Percentiles rank a stretch among this genome's conserved stretches.
Conservation (phyloP, 2,113 vertebrate species). For the Lucifuga dentata region DNA sequence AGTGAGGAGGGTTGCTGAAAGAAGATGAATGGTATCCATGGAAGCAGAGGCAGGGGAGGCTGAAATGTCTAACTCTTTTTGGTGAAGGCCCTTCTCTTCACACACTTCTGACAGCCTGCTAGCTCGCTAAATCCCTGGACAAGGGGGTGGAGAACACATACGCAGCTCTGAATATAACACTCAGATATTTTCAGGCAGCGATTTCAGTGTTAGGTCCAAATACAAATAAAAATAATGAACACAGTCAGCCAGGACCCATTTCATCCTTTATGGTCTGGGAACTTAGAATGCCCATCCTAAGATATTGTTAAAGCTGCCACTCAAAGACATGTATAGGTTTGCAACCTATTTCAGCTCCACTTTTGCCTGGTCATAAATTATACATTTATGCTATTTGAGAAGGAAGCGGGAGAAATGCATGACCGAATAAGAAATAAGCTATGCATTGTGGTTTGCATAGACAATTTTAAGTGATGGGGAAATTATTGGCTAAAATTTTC, state of each 20-base stretch:
- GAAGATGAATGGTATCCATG: slow-evolving; percentile 56
- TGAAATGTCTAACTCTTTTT: slow-evolving; percentile 47
- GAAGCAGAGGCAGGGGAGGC: slow-evolving; percentile 44
- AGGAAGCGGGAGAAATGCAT: too few species aligned
- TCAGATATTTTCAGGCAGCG: slow-evolving; percentile 26
- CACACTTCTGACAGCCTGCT: slow-evolving; percentile 49
- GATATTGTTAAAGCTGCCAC: too few species aligned
- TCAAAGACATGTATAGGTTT: too few species aligned
- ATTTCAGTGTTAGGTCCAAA: slow-evolving; percentile 1
- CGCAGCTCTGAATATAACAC: background rate
- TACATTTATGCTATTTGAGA: too few species aligned
- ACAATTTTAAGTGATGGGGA: too few species aligned
- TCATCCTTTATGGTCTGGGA: background rate
- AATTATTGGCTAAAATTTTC: too few species aligned
- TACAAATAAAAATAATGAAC: background rate
- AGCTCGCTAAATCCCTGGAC: slow-evolving; percentile 42
- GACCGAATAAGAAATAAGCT: too few species aligned
- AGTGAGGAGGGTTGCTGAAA: slow-evolving; percentile 24
- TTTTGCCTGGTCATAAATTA: too few species aligned
- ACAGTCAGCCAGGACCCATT: slow-evolving; percentile 10
- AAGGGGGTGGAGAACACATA: slow-evolving; percentile 30
- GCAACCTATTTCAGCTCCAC: too few species aligned
- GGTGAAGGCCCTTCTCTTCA: slow-evolving; percentile 48
- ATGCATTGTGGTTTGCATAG: too few species aligned
- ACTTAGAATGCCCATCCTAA: too few species aligned